Conservation (phyloP, 2,888 invertebrate species). For the Linyphia triangularis region DNA sequence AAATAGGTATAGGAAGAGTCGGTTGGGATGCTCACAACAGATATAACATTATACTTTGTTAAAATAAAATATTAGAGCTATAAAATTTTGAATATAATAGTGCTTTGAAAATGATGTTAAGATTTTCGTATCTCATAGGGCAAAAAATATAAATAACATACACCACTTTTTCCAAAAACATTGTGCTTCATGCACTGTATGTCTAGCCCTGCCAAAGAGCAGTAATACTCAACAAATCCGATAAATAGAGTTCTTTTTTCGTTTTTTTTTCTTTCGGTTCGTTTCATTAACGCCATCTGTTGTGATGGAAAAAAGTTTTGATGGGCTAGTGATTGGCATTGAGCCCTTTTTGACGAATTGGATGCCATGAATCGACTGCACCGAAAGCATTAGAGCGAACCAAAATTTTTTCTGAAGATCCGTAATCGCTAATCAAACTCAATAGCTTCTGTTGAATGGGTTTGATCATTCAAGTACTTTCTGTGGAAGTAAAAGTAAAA, state of each 20-base stretch:
- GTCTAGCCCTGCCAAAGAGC: not conserved
- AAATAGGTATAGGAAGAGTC: too few relatives aligned
- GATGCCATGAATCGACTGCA: not conserved
- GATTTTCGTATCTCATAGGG: too few relatives aligned
- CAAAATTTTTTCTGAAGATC: too few relatives aligned
- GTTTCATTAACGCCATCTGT: conserved; percentile 56
- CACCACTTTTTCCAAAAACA: not conserved
- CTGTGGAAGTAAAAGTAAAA: too few relatives aligned
- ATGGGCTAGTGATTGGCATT: conserved; percentile 40
- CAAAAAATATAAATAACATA: not conserved
- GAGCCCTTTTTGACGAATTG: conserved; percentile 1
- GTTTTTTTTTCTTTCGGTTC: not conserved
- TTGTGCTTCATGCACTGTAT: not conserved
- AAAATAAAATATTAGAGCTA: too few relatives aligned
- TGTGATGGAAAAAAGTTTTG: conserved; percentile 45
- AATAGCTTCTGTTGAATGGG: too few relatives aligned
- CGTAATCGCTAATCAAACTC: too few relatives aligned
- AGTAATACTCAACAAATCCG: conserved; percentile 44
- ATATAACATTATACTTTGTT: too few relatives aligned
- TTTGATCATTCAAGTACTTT: too few relatives aligned
- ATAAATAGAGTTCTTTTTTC: conserved; percentile 5
- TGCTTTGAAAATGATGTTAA: too few relatives aligned
- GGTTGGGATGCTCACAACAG: too few relatives aligned
- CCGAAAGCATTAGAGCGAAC: not conserved
- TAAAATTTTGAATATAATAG: too few relatives aligned